Evolutionary conservation across 2,797 vertebrate genomes (phyloP), one percentile per base, ranked within the genome.

Genomic region (Microctenopoma steveboyesi): DNA sequence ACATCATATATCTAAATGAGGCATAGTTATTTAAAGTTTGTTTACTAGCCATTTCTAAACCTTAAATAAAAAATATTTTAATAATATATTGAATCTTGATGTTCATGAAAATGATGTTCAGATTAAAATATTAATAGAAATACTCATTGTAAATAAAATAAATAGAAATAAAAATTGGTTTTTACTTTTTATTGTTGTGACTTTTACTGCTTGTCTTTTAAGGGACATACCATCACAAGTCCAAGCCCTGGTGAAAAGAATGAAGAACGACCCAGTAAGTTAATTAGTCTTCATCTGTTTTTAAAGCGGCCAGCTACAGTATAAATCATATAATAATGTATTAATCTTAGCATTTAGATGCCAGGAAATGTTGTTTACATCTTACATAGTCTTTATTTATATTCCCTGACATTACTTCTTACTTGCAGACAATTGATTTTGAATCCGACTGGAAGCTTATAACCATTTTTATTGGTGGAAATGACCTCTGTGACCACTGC

Each of bases 361-460:
- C 11, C n/a, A 49, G 30, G 8, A 43, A 28, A 22, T 11, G 2
- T 10, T 25, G 1, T 30, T 25, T 12, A 16, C 18, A 8, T 28
- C 14, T 25, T 18, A 37, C 27, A n/a, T 9, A 4, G 28, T 39
- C 37, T 39, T 4, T 39, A 3, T 2, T 54, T 3, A 45, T 7
- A 0, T 10, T 45, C 14, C 2, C 42, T 37, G 9, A 22, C 15
- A 4, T 27, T 58, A 2, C 40, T 78, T n/a, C 47, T 56, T 63
- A 75, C 76, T 73, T 63, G 4, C 83, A 98, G 97, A 94, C 89
- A 81, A 88, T 97, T 35, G 72, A 95, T 82, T 95, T 97, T 67
- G 18, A 78, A 2, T 88, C 83, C 1, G 96, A 97, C 81, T 99
- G 97, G 97, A 99, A 98, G 84, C 61, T 98, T 82, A 95, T 99